Evolutionary conservation across 2,797 vertebrate genomes (phyloP).

Genomic region (Rhynchonycteris naso): DNA sequence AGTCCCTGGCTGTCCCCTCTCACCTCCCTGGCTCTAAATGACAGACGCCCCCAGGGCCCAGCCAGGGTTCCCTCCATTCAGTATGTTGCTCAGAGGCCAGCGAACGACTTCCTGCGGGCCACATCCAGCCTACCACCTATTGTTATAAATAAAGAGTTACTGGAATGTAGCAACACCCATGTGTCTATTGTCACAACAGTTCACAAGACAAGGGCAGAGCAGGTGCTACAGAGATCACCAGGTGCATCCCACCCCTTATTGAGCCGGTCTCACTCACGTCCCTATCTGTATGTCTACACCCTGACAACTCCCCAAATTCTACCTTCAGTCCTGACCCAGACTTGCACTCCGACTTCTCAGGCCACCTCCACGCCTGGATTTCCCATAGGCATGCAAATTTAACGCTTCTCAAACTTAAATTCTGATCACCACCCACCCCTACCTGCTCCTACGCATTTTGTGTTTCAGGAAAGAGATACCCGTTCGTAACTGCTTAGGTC

Average conservation of each 20-base stretch:
- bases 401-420: not conserved
- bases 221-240: fast-evolving
- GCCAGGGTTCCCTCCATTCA: not conserved
- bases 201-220: not conserved
- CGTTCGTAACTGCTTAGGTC: not conserved
- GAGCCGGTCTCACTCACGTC: not conserved
- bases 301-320: not conserved
- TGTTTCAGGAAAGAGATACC: not conserved
- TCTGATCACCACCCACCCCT: not conserved
- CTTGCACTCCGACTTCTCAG: not conserved
- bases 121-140: not conserved
- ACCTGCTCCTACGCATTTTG: not conserved
- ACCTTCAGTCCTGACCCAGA: not conserved
- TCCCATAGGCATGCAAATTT: not conserved
- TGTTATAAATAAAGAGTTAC: not conserved
- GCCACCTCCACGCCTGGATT: not conserved
- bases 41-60: not conserved
- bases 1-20: not conserved
- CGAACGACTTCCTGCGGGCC: not conserved
- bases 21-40: not conserved
- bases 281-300: not conserved
- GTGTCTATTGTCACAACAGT: not conserved
- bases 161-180: not conserved
- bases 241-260: not conserved
- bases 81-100: not conserved